Conservation (phyloP, 2,888 invertebrate species). For the Scaptomyza cyrtandrae region DNA sequence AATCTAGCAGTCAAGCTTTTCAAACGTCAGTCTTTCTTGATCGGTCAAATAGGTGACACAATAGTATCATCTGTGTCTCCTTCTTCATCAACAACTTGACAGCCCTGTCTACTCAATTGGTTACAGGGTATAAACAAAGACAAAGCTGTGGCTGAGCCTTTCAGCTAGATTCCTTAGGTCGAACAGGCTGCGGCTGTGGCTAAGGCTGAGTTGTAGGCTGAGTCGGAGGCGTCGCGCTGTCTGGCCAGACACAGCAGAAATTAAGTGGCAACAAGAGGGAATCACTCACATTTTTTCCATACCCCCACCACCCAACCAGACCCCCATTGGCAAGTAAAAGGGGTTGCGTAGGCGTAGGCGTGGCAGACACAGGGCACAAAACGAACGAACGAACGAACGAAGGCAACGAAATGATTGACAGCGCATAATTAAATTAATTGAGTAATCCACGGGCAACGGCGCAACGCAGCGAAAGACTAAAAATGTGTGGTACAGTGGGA, state of each 20-base stretch:
- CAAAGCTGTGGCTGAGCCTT: slow-evolving; percentile 26
- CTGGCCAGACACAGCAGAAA: slow-evolving; percentile 72
- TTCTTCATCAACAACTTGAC: not conserved
- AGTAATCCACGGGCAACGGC: slow-evolving; percentile 83
- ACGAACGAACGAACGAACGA: slow-evolving; percentile 25
- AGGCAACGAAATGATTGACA: slow-evolving; percentile 85
- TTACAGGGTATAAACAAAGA: slow-evolving; percentile 16
- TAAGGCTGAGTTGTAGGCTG: too few relatives aligned
- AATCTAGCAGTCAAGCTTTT: too few relatives aligned
- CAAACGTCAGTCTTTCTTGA: too few relatives aligned
- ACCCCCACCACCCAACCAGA: slow-evolving; percentile 7
- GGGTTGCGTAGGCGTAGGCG: not conserved
- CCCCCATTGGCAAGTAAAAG: not conserved
- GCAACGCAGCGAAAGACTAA: slow-evolving; percentile 36
- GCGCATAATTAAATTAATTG: slow-evolving; percentile 85
- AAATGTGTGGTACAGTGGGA: not conserved
- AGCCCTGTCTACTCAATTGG: not conserved
- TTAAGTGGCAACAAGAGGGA: slow-evolving; percentile 80
- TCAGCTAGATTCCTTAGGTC: not conserved
- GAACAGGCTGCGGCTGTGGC: not conserved
- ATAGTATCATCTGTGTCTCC: not conserved
- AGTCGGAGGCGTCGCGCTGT: slow-evolving; percentile 37
- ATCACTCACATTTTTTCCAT: slow-evolving; percentile 64
- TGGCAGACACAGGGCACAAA: slow-evolving; percentile 6
- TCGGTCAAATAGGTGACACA: too few relatives aligned